These are phyloP conservation scores for Drosophila biarmipes DNA, from an alignment of 1,140 invertebrate species.

Conservation along the genomic window DNA sequence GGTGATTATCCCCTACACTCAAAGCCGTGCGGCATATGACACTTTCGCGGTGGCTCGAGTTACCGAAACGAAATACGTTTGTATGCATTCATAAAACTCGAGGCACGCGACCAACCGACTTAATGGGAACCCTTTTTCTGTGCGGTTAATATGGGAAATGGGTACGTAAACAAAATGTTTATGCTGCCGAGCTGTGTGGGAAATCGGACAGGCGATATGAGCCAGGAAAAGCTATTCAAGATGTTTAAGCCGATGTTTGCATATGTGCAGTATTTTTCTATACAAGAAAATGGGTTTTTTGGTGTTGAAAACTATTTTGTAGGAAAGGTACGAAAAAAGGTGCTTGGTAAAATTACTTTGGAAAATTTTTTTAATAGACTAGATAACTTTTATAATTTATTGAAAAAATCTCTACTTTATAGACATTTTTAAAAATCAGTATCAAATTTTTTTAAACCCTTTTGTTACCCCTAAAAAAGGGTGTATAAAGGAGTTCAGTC, in stretches of 20 bases:
- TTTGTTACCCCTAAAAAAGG: background rate
- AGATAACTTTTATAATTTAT: no score
- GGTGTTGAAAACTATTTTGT: no score
- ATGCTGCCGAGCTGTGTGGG: slow-evolving; percentile 12
- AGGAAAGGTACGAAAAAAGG: no score
- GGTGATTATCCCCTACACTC: slow-evolving; percentile 26
- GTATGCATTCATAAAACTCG: background rate
- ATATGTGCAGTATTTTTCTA: background rate
- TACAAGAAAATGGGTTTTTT: no score
- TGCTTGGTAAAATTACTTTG: no score
- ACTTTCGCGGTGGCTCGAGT: slow-evolving; percentile 19
- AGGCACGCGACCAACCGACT: slow-evolving; percentile 47
- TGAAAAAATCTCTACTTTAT: no score
- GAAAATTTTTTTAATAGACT: no score
- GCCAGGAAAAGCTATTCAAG: no score
- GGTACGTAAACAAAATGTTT: slow-evolving; percentile 15
- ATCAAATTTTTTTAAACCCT: no score
- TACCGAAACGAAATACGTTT: slow-evolving; percentile 11
- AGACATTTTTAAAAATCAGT: no score
- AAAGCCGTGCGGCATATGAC: slow-evolving; percentile 28
- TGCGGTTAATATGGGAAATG: slow-evolving; percentile 6
- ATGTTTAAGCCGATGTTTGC: background rate
- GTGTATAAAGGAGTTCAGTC: slow-evolving; percentile 27
- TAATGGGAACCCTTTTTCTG: slow-evolving; percentile 9
- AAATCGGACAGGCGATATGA: background rate